Percentiles rank a stretch among this genome's conserved stretches.
Conservation (phyloP, 1,140 invertebrate genomes). For the Drosophila funebris region DNA sequence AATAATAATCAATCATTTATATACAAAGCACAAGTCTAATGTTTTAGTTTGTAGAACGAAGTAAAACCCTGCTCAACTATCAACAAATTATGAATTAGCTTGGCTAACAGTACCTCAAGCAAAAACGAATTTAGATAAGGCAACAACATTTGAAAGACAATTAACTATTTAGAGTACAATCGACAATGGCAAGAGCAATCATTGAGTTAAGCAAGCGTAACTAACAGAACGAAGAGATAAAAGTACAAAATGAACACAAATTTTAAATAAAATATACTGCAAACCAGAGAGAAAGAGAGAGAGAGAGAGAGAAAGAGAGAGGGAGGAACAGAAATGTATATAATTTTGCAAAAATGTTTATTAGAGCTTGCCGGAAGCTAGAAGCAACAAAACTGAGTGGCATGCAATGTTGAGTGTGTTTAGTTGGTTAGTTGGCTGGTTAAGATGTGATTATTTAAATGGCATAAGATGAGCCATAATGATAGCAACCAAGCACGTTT, state of each 20-base stretch:
- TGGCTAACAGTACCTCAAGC: too few relatives aligned
- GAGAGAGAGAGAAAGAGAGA: too few relatives aligned
- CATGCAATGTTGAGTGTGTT: neutral
- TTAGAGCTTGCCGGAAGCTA: slow-evolving; percentile 13
- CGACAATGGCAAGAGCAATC: neutral
- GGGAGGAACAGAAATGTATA: neutral
- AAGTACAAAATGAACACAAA: neutral
- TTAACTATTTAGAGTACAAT: neutral
- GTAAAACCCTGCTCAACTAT: too few relatives aligned
- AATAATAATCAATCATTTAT: too few relatives aligned
- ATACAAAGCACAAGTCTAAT: too few relatives aligned
- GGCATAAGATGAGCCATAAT: slow-evolving; percentile 67
- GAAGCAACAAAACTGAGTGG: neutral
- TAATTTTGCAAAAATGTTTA: slow-evolving; percentile 4
- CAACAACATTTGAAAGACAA: neutral
- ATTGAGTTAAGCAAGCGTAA: too few relatives aligned
- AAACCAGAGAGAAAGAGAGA: neutral
- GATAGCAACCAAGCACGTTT: slow-evolving; percentile 68
- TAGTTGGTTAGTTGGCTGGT: slow-evolving; percentile 26
- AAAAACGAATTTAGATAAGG: neutral
- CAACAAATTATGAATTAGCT: too few relatives aligned
- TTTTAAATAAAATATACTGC: neutral
- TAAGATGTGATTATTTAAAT: slow-evolving; percentile 74
- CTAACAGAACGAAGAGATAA: neutral
- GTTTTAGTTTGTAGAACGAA: too few relatives aligned